phyloP scores from a whole-genome alignment of 2,888 invertebrate species.

The Nephrotoma appendiculata region DNA sequence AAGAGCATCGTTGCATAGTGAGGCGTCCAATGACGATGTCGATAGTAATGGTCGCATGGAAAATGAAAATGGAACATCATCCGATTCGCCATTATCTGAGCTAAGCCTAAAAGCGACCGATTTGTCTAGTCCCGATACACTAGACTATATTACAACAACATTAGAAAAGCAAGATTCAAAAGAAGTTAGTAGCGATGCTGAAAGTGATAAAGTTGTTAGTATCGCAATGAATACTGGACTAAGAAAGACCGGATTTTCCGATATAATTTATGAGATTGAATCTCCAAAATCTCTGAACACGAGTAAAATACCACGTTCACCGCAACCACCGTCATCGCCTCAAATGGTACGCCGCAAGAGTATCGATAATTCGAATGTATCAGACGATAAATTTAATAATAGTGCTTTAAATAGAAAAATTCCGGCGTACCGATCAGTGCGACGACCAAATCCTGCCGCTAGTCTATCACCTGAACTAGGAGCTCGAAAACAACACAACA shows the following conservation, averaged over 20 bases:
- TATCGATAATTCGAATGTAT: conserved; percentile 24
- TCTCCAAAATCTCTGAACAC: conserved; percentile 25
- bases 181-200: conserved; percentile 16
- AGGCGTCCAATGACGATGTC: conserved; percentile 56
- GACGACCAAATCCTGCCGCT: conserved; percentile 29
- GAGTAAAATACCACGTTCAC: conserved; percentile 33
- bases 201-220: conserved; percentile 38
- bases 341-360: conserved; percentile 26
- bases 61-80: conserved; percentile 30
- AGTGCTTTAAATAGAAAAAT: conserved; percentile 25
- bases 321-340: conserved; percentile 27
- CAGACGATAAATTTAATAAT: conserved; percentile 15
- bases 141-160: conserved; percentile 4
- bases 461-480: conserved; percentile 34
- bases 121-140: conserved; percentile 10
- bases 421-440: conserved; percentile 30
- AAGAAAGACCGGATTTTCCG: conserved; percentile 52
- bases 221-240: conserved; percentile 55
- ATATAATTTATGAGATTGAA: conserved; percentile 42
- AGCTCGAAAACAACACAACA: conserved; percentile 23
- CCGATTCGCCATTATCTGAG: conserved; percentile 31
- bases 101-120: conserved; percentile 10
- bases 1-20: conserved; percentile 53
- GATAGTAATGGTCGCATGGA: conserved; percentile 59
- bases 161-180: neutral